Evolutionary conservation across 2,888 invertebrate species (phyloP).

Genomic region (Frankliniella fusca): DNA sequence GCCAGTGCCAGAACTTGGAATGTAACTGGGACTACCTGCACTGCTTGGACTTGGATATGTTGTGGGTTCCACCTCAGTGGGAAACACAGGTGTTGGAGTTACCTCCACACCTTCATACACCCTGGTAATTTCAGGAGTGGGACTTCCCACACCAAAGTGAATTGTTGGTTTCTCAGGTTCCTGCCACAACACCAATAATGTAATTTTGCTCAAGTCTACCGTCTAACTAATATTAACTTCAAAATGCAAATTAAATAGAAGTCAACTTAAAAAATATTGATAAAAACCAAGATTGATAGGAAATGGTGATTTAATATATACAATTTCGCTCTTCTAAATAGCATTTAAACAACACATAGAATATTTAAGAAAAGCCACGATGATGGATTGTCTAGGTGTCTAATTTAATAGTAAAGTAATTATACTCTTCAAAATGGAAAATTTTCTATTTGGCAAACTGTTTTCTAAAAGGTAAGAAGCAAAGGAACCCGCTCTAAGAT

Average conservation of each 20-base stretch:
- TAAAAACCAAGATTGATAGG: too few species aligned
- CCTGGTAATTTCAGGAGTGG: conserved; percentile 3
- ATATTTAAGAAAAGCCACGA: neutral
- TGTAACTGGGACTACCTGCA: conserved; percentile 4
- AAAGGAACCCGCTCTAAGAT: conserved; percentile 7
- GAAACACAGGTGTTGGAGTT: neutral
- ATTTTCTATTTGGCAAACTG: neutral
- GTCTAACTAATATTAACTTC: neutral
- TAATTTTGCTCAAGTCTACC: neutral
- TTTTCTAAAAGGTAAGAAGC: neutral
- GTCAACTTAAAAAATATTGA: neutral
- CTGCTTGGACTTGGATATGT: neutral
- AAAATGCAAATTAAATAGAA: neutral
- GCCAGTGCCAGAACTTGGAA: neutral
- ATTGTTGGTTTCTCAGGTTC: conserved; percentile 12
- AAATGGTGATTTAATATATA: too few species aligned
- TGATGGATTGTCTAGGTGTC: too few species aligned
- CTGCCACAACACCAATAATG: neutral
- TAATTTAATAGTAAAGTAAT: neutral
- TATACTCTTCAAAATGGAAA: neutral
- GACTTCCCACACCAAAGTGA: neutral
- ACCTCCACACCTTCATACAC: conserved; percentile 1
- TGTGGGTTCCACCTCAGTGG: neutral
- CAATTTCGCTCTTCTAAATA: too few species aligned
- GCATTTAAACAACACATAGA: neutral